Percentiles rank a stretch among this genome's conserved stretches.
Evolutionary conservation across 1,140 invertebrate genomes (phyloP).

Genomic region (Ganaspis sp.): DNA sequence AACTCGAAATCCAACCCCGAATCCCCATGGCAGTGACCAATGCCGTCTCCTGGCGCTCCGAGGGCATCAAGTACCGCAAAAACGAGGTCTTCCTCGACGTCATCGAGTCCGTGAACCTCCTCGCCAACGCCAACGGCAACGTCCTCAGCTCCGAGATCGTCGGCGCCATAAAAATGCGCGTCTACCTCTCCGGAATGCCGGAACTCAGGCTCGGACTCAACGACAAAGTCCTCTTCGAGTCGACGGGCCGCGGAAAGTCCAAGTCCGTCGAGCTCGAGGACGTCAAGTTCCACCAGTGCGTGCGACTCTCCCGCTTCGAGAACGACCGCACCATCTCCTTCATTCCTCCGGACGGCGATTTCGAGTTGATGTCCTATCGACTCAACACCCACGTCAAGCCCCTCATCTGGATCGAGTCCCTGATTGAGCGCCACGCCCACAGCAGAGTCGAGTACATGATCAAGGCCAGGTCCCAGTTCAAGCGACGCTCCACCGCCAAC

Average conservation of each 20-base stretch:
- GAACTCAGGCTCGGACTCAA: conserved; percentile 97
- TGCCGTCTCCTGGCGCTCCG: conserved; percentile 99
- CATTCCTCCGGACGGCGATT: conserved; percentile 99
- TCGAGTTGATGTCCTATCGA: conserved; percentile 99
- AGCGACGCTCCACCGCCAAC: conserved; percentile 97
- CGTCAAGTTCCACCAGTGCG: conserved; percentile 99
- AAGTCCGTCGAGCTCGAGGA: conserved; percentile 99
- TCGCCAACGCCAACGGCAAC: conserved; percentile 98
- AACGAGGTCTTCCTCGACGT: conserved; percentile 99
- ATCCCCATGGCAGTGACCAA: conserved; percentile 99
- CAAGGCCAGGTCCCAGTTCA: conserved; percentile 99
- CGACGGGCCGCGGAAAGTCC: conserved; percentile 97
- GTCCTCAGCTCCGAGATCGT: conserved; percentile 99
- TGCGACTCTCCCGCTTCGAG: conserved; percentile 97
- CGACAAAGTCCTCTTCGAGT: conserved; percentile 99
- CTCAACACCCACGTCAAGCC: conserved; percentile 98
- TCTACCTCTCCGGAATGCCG: conserved; percentile 99
- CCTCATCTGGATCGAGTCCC: conserved; percentile 99
- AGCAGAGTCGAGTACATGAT: conserved; percentile 99
- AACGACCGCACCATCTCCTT: conserved; percentile 99
- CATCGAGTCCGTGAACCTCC: conserved; percentile 98
- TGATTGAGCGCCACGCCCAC: conserved; percentile 98
- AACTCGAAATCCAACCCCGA: conserved; percentile 96
- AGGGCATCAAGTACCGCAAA: conserved; percentile 99
- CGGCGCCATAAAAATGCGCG: conserved; percentile 99